A percentile compares a stretch with the other conserved stretches of the same genome.
Conservation (phyloP, 2,113 vertebrate species). For the Bambusicola thoracicus region DNA sequence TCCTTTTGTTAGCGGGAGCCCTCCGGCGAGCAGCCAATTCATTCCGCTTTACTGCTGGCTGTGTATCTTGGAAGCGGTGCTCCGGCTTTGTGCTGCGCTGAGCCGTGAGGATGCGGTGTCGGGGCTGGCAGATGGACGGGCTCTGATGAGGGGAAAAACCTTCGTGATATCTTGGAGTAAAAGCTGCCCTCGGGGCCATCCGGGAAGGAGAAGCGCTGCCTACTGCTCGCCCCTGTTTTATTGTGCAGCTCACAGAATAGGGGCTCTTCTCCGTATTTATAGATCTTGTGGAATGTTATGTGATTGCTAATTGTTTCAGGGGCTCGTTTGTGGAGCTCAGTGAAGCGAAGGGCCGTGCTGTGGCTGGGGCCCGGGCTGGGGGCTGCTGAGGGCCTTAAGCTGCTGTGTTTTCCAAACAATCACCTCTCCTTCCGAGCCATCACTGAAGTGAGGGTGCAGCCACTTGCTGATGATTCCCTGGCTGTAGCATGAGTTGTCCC, state of each 20-base stretch:
- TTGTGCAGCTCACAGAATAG: not conserved
- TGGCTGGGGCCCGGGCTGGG: too few relatives aligned
- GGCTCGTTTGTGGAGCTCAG: not conserved
- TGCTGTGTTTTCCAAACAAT: not conserved
- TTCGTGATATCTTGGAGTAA: not conserved
- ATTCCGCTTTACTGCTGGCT: constrained; percentile 21
- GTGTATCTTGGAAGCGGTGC: not conserved
- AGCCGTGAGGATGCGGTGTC: not conserved
- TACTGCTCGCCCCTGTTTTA: not conserved
- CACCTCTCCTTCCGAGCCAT: not conserved
- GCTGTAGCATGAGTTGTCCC: not conserved
- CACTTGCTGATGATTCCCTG: not conserved
- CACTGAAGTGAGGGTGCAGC: not conserved
- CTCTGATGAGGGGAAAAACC: constrained; percentile 9
- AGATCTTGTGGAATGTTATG: not conserved
- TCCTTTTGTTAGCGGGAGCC: not conserved
- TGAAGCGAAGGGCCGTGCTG: not conserved
- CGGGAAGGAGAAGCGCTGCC: constrained; percentile 10
- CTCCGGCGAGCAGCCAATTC: not conserved
- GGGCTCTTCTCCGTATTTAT: not conserved
- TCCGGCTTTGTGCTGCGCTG: constrained; percentile 11
- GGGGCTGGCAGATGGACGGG: not conserved
- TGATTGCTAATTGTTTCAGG: not conserved
- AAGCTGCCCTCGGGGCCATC: constrained; percentile 56
- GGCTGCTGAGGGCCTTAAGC: not conserved